A percentile compares a stretch with the other conserved stretches of the same genome.
phyloP scores from a whole-genome alignment of 2,797 vertebrate species.

The Eulemur mongoz region DNA sequence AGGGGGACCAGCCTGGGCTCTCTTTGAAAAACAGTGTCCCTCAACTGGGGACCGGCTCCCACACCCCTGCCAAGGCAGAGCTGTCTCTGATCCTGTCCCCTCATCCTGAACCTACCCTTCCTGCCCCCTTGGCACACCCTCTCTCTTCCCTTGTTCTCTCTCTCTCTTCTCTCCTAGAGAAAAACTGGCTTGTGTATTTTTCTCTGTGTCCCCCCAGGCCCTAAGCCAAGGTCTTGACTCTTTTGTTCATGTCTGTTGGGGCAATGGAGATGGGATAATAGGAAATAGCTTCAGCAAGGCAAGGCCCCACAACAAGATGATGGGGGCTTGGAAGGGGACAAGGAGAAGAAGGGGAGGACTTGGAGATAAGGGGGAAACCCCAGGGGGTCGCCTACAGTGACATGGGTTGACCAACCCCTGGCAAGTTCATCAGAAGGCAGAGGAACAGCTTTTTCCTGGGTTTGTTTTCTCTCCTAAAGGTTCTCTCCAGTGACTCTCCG shows the following conservation, averaged over 20 bases:
- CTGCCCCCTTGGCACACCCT: fast-evolving
- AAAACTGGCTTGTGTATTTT: not conserved
- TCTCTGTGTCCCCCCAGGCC: not conserved
- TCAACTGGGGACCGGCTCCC: not conserved
- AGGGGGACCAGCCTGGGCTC: not conserved
- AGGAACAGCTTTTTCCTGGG: not conserved
- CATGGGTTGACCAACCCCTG: not conserved
- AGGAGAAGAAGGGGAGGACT: not conserved
- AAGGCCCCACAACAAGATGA: too few species aligned
- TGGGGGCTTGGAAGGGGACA: not conserved
- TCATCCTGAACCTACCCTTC: not conserved
- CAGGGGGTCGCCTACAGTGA: fast-evolving
- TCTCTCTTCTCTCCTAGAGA: not conserved
- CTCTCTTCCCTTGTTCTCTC: not conserved
- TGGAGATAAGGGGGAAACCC: not conserved
- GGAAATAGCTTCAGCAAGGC: not conserved
- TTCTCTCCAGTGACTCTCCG: not conserved
- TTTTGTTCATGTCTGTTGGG: not conserved
- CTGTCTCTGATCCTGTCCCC: not conserved
- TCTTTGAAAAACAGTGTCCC: not conserved
- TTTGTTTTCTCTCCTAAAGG: not conserved
- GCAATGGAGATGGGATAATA: not conserved
- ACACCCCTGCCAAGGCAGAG: fast-evolving
- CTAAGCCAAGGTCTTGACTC: not conserved
- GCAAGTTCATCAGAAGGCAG: not conserved